Evolutionary conservation across 2,113 vertebrate species (phyloP), one percentile per base, ranked within the genome.

Genomic region (Limanda limanda): DNA sequence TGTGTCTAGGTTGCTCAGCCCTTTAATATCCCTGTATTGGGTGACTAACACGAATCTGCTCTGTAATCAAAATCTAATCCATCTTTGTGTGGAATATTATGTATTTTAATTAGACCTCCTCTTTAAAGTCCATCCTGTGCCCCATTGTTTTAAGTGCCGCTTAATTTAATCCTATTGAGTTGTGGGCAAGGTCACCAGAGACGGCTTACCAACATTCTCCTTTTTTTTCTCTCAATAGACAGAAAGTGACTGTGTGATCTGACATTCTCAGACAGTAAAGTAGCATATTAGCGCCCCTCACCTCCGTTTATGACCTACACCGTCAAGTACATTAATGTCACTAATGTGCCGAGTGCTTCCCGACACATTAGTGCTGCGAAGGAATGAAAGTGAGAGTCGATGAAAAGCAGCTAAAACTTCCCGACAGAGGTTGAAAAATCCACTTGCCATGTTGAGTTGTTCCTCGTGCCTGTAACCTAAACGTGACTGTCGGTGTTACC

Each of bases 401-500:
- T 51, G 3, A 52, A 55, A 54, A 78, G 52, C 37, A 68, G 60
- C 14, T 8, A 24, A 59, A 81, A 73, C 48, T 25, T 71, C 14
- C 61, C 52, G 24, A 74, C 66, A 37, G 81, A 65, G 52, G 57
- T 63, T 72, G 52, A 62, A 20, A 78, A 42, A 68, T 55, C 27
- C 37, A 23, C 54, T 87, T 65, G 24, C 31, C 64, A 45, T 75
- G 72, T 64, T 42, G 42, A 27, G 45, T 66, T 57, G 48, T 82
- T 65, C 86, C 83, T 77, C 63, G 69, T 72, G 79, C 76, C 80
- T 73, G 60, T 54, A 78, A 76, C 42, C 48, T 27, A 85, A 83
- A 76, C 74, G 68, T 76, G 68, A 89, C 76, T 83, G 58, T 65
- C 79, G 74, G 86, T 88, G 78, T 86, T 86, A 71, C 48, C 8